Evolutionary conservation across 1,140 invertebrate species (phyloP), one percentile per base, ranked within the genome.

Genomic region (Geopemphigus sp.): DNA sequence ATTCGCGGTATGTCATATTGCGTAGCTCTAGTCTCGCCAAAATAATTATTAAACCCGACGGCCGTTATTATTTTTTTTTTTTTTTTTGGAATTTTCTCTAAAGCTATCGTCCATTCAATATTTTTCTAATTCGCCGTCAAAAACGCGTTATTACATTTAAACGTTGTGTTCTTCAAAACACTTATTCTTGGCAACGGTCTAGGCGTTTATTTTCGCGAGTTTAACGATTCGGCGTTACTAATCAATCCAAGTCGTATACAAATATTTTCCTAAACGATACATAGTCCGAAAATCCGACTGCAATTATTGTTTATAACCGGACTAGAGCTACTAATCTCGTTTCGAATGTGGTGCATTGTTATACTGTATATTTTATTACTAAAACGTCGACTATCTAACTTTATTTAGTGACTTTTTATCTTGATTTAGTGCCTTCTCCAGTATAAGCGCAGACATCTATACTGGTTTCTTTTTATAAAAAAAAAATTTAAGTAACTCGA

Each of bases 391-490:
- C 39, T 68, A 24, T 50, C 1, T 68, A 26, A 47, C 15, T 50
- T 50, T 10, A 24, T 68, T 68, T 50, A 56, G 54, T 12, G n/a
- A 73, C 53, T 54, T 56, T 64, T 54, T 32, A 73, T 73, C 29
- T 73, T 56, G n/a, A 73, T 73, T 56, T 73, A 73, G 70, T 73
- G 70, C 70, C 70, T 73, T 73, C 70, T 54, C 26, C 26, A 22
- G 53, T 73, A 39, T 39, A 32, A 32, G 12, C 32, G 47, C 45
- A 17, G 15, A 68, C 15, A 50, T 24, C 50, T 68, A 47, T 24
- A 50, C 22, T 47, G 47, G 15, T 68, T 15, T 68, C 22, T 39
- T 39, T 4, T 39, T n/a, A n/a, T n/a, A n/a, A n/a, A n/a, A n/a
- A 45, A 45, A 12, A 50, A 10, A 50, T 68, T 24, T 68, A 68